Evolutionary conservation across 2,113 vertebrate genomes (phyloP).

Genomic region (Speoplatyrhinus poulsoni): DNA sequence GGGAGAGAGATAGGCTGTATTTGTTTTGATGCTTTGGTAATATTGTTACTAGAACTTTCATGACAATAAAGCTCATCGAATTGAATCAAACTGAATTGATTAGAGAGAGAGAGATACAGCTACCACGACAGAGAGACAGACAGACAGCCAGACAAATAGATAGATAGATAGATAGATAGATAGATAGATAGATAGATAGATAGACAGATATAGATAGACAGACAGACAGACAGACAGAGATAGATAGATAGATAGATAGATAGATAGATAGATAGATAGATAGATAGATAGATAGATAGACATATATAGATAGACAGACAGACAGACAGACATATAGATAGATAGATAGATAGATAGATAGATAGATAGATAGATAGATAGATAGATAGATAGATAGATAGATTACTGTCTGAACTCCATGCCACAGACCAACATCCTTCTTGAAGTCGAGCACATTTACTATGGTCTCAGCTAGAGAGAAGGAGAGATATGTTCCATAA

Average conservation of each 20-base stretch:
- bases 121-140: not conserved
- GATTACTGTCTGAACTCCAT: conserved; percentile 66
- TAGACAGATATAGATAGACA: not conserved
- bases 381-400: not conserved
- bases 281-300: conserved; percentile 9
- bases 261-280: not conserved
- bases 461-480: conserved; percentile 65
- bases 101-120: not conserved
- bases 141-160: not conserved
- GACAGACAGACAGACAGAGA: conserved; percentile 3
- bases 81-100: not conserved
- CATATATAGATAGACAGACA: not conserved
- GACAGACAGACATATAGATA: not conserved
- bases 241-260: not conserved
- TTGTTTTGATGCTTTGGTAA: not conserved
- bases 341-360: not conserved
- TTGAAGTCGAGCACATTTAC: conserved; percentile 76
- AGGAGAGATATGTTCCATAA: not conserved
- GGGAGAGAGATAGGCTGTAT: not conserved
- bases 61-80: too few relatives aligned
- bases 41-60: not conserved
- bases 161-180: not conserved
- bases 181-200: not conserved
- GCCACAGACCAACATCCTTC: conserved; percentile 73
- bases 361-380: not conserved